phyloP scores from a whole-genome alignment of 2,113 vertebrate species.

The Eleginops maclovinus region DNA sequence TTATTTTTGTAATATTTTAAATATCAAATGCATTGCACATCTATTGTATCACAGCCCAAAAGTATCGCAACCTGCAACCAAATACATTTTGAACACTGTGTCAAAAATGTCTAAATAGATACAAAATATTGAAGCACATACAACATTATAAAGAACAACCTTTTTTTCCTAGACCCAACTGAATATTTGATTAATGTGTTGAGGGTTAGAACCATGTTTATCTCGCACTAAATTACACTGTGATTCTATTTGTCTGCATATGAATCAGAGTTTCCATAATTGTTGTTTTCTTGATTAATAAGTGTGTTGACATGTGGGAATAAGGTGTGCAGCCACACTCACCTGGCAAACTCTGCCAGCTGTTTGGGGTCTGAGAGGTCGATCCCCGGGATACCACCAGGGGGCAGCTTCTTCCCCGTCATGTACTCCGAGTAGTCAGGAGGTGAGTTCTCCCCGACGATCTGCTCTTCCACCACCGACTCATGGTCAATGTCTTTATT shows the following conservation, averaged over 20 bases:
- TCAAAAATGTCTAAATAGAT: neutral
- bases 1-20: too few relatives aligned
- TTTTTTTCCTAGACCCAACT: too few relatives aligned
- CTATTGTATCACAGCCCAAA: too few relatives aligned
- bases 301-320: slow-evolving; percentile 7
- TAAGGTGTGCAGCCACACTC: slow-evolving; percentile 51
- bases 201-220: neutral
- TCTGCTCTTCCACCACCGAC: slow-evolving; percentile 89
- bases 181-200: neutral
- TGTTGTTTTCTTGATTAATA: neutral
- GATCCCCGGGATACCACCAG: slow-evolving; percentile 98
- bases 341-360: slow-evolving; percentile 99
- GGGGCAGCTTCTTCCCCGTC: slow-evolving; percentile 99
- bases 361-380: slow-evolving; percentile 99
- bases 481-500: slow-evolving; percentile 99
- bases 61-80: neutral
- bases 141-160: too few relatives aligned
- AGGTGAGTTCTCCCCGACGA: slow-evolving; percentile 98
- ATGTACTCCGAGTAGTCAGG: slow-evolving; percentile 99
- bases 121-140: too few relatives aligned
- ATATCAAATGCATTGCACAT: too few relatives aligned
- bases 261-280: neutral
- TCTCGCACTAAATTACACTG: neutral
- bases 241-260: neutral
- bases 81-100: neutral